Conservation (phyloP, 2,113 vertebrate genomes). For the Lates calcarifer region DNA sequence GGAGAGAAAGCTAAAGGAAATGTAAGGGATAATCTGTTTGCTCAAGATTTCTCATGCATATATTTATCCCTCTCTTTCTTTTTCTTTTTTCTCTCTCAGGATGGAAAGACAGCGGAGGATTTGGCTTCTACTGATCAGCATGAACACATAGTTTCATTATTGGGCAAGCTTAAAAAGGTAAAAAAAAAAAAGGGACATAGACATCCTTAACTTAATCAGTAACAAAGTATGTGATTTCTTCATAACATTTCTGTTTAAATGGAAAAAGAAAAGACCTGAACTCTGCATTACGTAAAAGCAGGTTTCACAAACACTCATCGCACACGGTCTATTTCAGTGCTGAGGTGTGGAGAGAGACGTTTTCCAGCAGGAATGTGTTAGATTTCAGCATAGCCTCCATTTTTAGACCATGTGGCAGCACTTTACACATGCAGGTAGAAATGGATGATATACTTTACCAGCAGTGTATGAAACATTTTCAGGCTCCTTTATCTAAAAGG, state of each 20-base stretch:
- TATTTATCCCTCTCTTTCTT: conserved; percentile 5
- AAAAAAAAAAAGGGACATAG: not conserved
- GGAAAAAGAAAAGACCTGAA: not conserved
- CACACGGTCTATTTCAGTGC: conserved; percentile 53
- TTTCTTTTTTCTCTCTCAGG: conserved; percentile 79
- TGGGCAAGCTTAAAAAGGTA: conserved; percentile 95
- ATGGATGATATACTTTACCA: not conserved
- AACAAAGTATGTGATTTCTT: not conserved
- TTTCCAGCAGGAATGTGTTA: conserved; percentile 37
- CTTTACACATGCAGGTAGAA: conserved; percentile 3
- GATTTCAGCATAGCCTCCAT: not conserved
- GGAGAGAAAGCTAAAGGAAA: not conserved
- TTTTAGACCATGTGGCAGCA: conserved; percentile 35
- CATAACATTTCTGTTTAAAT: not conserved
- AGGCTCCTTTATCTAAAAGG: not conserved
- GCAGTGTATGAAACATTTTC: not conserved
- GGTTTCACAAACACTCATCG: conserved; percentile 32
- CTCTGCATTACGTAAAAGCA: not conserved
- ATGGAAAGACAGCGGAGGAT: conserved; percentile 96
- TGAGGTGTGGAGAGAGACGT: conserved; percentile 56
- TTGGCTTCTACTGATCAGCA: conserved; percentile 90
- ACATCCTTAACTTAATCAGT: not conserved
- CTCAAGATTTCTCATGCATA: not conserved
- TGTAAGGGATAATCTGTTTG: not conserved
- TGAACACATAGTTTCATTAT: conserved; percentile 87